phyloP scores from a whole-genome alignment of 2,888 invertebrate species.

The Tubulanus polymorphus region DNA sequence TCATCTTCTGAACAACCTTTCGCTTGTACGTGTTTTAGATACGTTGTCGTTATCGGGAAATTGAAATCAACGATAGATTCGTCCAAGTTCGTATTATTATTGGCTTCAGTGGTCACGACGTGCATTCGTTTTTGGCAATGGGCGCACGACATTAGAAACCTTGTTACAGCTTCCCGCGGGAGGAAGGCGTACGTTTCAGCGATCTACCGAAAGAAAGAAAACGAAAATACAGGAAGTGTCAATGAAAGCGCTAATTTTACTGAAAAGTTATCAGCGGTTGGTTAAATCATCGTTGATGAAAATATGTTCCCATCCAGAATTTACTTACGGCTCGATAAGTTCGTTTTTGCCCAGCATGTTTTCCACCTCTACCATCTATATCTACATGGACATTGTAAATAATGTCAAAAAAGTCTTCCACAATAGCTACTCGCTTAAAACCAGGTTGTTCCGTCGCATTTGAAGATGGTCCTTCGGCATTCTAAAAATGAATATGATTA shows the following conservation, averaged over 20 bases:
- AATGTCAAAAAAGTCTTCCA: constrained; percentile 96
- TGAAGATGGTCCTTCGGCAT: constrained; percentile 10
- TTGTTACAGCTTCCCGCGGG: constrained; percentile 92
- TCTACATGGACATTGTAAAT: constrained; percentile 94
- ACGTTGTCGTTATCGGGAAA: constrained; percentile 84
- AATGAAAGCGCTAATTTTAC: no score
- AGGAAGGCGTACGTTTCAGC: constrained; percentile 94
- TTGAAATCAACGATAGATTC: constrained; percentile 63
- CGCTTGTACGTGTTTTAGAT: constrained; percentile 60
- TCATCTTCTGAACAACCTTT: no score
- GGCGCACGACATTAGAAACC: constrained; percentile 89
- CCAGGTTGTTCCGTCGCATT: constrained; percentile 21
- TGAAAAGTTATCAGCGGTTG: no score
- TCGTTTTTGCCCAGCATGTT: constrained; percentile 95
- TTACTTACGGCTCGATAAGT: constrained; percentile 88
- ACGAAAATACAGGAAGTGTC: no score
- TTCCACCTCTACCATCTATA: constrained; percentile 79
- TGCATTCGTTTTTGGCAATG: constrained; percentile 76
- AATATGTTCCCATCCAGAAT: no score
- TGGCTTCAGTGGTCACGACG: constrained; percentile 49
- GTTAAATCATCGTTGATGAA: no score
- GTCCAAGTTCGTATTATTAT: constrained; percentile 20
- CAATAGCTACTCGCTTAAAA: constrained; percentile 91
- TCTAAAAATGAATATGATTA: constrained; percentile 17
- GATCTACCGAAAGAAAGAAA: constrained; percentile 63